Base-by-base conservation (phyloP, 2,113 vertebrate species). In the Epinephelus fuscoguttatus region DNA sequence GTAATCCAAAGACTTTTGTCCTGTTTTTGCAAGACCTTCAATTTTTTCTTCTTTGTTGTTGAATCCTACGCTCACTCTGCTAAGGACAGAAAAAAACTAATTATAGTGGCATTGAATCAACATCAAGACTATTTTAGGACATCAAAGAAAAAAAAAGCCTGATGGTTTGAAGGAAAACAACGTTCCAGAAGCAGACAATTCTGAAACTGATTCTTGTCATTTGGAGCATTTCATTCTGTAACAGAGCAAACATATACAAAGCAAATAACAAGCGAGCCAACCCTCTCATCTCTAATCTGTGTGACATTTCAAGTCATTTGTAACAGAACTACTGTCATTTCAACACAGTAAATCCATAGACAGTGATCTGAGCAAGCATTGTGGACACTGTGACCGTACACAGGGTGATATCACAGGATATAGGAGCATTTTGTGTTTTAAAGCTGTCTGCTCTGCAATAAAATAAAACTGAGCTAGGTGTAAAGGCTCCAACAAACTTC, bases 351-450 rank as follows among this genome's bases (percentile, higher is more conserved):
- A 80, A 87, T 85, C 81, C 82, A 61, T 59, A 82, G 69, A 81
- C 60, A 12, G 30, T 6, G 13, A 52, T 80, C 11, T 66, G 69
- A 77, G 64, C 56, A 52, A 61, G 88, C 79, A 52, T 49, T 70
- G 68, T 83, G 91, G 84, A 92, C 91, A 88, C 82, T 19, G 82
- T 93, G 93, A 93, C 93, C 90, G 90, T 78, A 93, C 93, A 93
- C 74, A 15, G 56, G 74, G 89, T 88, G 77, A 89, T 12, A 67
- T 74, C 55, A 30, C 4, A 21, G 72, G 55, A 82, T 70, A 74
- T 15, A 47, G 37, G 77, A 66, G 77, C n/a, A 15, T 79, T 85
- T 63, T 53, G 42, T 90, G 60, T 81, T 52, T 75, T 27, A 40
- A 63, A 84, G 64, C 82, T 88, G 87, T 91, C 78, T 50, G 40